Evolutionary conservation across 1,140 invertebrate species (phyloP).

Genomic region (Parasteatoda tepidariorum): DNA sequence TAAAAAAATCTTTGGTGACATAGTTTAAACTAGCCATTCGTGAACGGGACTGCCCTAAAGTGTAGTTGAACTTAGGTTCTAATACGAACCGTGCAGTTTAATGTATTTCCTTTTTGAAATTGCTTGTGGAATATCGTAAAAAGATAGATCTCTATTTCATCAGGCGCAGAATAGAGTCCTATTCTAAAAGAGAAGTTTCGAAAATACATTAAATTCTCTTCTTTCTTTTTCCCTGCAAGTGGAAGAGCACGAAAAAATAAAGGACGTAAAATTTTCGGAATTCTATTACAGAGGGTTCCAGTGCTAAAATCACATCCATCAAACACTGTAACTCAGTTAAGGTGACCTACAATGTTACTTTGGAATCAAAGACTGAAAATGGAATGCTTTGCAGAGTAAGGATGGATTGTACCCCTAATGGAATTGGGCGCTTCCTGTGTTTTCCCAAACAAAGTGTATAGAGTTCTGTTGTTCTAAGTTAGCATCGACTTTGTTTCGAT

Average conservation of each 20-base stretch:
- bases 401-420: not conserved
- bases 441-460: not conserved
- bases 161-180: slow-evolving; percentile 21
- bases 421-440: slow-evolving; percentile 9
- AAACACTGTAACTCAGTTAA: slow-evolving; percentile 29
- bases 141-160: slow-evolving; percentile 44
- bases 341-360: not conserved
- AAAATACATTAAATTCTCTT: slow-evolving; percentile 39
- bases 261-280: slow-evolving; percentile 8
- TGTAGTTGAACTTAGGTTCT: not conserved
- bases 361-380: not conserved
- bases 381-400: not conserved
- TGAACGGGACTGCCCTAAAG: slow-evolving; percentile 1
- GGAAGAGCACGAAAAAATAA: slow-evolving; percentile 5
- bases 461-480: not conserved
- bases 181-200: slow-evolving; percentile 1
- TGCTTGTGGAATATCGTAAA: slow-evolving; percentile 48
- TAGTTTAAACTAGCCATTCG: slow-evolving; percentile 44
- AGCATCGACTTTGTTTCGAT: not conserved
- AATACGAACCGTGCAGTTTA: slow-evolving; percentile 7
- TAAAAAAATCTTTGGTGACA: not conserved
- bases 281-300: slow-evolving; percentile 19
- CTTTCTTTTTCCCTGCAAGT: not conserved
- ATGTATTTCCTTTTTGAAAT: slow-evolving; percentile 42
- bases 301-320: slow-evolving; percentile 42